Evolutionary conservation across 2,113 vertebrate species (phyloP).

Genomic region (Thunnus maccoyii): DNA sequence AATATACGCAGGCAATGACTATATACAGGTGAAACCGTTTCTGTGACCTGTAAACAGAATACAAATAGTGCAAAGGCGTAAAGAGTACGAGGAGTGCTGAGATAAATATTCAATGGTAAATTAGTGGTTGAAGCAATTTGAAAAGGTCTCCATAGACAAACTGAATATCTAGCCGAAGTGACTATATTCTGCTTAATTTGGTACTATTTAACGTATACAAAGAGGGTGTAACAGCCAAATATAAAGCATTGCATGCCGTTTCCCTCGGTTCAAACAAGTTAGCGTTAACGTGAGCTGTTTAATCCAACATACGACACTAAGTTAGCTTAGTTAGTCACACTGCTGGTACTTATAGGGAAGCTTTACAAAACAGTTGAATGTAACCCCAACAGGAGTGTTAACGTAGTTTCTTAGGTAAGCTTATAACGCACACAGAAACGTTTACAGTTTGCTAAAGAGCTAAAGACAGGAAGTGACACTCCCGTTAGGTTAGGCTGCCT

Average conservation of each 20-base stretch:
- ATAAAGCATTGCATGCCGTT: conserved; percentile 6
- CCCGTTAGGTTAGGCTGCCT: conserved; percentile 61
- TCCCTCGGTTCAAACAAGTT: conserved; percentile 17
- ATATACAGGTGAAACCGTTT: too few species aligned
- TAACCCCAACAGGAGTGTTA: not conserved
- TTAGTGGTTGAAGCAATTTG: not conserved
- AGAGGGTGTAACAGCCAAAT: not conserved
- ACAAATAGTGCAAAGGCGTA: too few species aligned
- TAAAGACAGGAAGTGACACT: conserved; percentile 80
- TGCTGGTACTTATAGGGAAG: not conserved
- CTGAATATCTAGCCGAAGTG: not conserved
- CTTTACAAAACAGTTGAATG: not conserved
- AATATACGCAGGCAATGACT: too few species aligned
- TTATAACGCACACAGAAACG: not conserved
- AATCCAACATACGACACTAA: conserved; percentile 44
- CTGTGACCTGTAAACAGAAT: too few species aligned
- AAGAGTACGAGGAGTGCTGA: too few species aligned
- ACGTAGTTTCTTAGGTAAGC: not conserved
- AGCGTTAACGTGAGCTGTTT: conserved; percentile 37
- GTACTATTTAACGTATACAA: not conserved
- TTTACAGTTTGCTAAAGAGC: conserved; percentile 42
- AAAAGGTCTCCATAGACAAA: not conserved
- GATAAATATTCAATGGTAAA: too few species aligned
- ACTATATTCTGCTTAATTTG: not conserved
- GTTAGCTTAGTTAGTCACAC: conserved; percentile 28